phyloP scores from a whole-genome alignment of 92 coral and sea anemone genomes.

The Galaxea fascicularis region DNA sequence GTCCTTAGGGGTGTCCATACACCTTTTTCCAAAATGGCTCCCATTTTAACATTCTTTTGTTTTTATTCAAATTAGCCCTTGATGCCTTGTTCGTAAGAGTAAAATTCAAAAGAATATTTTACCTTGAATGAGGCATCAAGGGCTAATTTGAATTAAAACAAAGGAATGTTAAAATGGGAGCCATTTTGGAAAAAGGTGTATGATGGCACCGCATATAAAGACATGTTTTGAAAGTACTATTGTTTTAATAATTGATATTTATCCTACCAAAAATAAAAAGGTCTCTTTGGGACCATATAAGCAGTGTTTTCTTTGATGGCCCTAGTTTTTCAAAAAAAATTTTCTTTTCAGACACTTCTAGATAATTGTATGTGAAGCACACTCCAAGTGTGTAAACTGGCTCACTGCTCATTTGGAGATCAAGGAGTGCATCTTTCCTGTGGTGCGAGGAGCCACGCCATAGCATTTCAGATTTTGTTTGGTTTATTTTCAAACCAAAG shows the following conservation, averaged over 20 bases:
- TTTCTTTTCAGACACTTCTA: neutral
- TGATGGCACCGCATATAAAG: neutral
- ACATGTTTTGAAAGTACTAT: constrained; percentile 7
- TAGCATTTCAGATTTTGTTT: constrained; percentile 16
- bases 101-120: no score
- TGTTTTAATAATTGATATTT: constrained; percentile 20
- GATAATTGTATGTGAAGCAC: neutral
- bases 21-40: no score
- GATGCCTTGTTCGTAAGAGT: no score
- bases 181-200: no score
- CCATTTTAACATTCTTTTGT: no score
- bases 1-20: neutral
- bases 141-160: no score
- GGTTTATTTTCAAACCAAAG: constrained; percentile 6
- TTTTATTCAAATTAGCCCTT: no score
- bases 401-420: no score
- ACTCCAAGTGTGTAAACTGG: neutral
- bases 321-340: neutral
- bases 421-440: no score
- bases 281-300: constrained; percentile 2
- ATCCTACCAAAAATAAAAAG: neutral
- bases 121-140: no score
- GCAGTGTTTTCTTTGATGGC: neutral
- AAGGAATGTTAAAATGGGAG: no score
- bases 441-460: neutral